Percentiles rank a stretch among this genome's conserved stretches.
Conservation (phyloP, 1,140 invertebrate species). For the Drosophila oshimai region DNA sequence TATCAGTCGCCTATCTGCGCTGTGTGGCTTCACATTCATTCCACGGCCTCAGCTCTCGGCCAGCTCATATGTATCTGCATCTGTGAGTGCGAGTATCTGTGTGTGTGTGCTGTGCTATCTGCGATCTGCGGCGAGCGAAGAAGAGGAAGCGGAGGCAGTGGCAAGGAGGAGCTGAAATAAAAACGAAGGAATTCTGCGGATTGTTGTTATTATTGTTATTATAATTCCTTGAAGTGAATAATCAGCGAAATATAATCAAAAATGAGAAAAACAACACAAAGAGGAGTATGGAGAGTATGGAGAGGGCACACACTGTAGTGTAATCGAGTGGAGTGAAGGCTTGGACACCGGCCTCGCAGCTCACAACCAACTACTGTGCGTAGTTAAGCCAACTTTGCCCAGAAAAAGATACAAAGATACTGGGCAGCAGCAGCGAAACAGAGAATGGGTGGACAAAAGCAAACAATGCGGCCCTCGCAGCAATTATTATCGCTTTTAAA, state of each 20-base stretch:
- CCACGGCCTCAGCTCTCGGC: slow-evolving; percentile 38
- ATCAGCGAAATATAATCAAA: slow-evolving; percentile 81
- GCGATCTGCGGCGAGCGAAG: slow-evolving; percentile 65
- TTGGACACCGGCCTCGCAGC: slow-evolving; percentile 45
- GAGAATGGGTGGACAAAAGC: slow-evolving; percentile 31
- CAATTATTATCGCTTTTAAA: slow-evolving; percentile 32
- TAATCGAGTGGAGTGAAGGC: slow-evolving; percentile 40
- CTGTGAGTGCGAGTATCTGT: slow-evolving; percentile 24
- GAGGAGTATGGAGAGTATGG: slow-evolving; percentile 11
- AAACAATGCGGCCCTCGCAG: slow-evolving; percentile 28
- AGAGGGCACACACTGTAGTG: background rate
- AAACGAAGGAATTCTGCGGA: slow-evolving; percentile 77
- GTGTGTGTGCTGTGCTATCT: slow-evolving; percentile 62
- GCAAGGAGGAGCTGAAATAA: slow-evolving; percentile 42
- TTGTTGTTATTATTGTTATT: slow-evolving; percentile 82
- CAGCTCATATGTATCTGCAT: slow-evolving; percentile 32
- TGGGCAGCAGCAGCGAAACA: slow-evolving; percentile 17
- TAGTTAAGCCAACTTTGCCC: slow-evolving; percentile 12
- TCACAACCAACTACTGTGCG: slow-evolving; percentile 36
- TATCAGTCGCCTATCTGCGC: slow-evolving; percentile 78
- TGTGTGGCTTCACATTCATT: slow-evolving; percentile 80
- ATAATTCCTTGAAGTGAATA: slow-evolving; percentile 81
- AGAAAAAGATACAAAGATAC: slow-evolving; percentile 53
- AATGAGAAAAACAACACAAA: slow-evolving; percentile 64
- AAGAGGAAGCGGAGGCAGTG: slow-evolving; percentile 28